A percentile compares a stretch with the other conserved stretches of the same genome.
Evolutionary conservation across 2,888 invertebrate genomes (phyloP).

Genomic region (Yponomeuta sedellus): DNA sequence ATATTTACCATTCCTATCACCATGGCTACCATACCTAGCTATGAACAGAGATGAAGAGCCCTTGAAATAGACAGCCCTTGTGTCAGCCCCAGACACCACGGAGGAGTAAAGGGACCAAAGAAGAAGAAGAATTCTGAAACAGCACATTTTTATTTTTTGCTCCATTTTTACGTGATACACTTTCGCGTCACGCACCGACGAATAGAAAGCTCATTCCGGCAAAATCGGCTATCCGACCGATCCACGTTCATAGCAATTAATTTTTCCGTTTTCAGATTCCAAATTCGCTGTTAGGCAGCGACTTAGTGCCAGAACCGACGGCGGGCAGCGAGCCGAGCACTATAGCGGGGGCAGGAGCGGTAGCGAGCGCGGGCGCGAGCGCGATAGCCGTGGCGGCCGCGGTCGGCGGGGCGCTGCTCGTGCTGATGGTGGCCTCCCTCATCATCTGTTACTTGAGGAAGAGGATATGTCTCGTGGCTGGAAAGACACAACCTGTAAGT

Average conservation of each 20-base stretch:
- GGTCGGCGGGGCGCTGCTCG: slow-evolving; percentile 46
- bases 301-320: slow-evolving; percentile 41
- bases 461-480: slow-evolving; percentile 53
- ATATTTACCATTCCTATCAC: too few species aligned
- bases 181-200: too few species aligned
- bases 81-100: too few species aligned
- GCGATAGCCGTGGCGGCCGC: slow-evolving; percentile 41
- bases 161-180: too few species aligned
- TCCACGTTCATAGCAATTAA: neutral
- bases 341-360: slow-evolving; percentile 24
- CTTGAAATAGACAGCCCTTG: too few species aligned
- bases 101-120: too few species aligned
- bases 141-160: too few species aligned
- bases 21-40: too few species aligned
- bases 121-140: too few species aligned
- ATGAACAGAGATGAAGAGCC: too few species aligned
- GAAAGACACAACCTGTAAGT: slow-evolving; percentile 64
- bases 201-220: too few species aligned
- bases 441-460: slow-evolving; percentile 51
- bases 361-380: slow-evolving; percentile 36
- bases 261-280: slow-evolving; percentile 36
- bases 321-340: slow-evolving; percentile 37
- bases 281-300: slow-evolving; percentile 39
- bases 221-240: neutral
- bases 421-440: slow-evolving; percentile 35